Base-by-base conservation (phyloP, 2,888 invertebrate species). In the Ophraella communa region DNA sequence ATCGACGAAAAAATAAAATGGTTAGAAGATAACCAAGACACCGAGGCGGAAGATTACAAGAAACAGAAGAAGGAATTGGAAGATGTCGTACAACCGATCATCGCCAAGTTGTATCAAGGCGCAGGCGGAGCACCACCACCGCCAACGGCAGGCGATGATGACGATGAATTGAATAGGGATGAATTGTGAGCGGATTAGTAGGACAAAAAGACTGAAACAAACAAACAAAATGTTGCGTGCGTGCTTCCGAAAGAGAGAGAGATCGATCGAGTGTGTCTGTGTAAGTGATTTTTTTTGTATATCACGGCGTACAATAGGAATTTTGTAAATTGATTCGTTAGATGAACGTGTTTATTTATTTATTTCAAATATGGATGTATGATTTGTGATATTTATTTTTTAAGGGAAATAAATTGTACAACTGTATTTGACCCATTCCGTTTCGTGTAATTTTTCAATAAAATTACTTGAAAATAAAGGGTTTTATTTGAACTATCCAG, bases 1-100 rank as follows among this genome's bases (percentile, higher is more conserved):
- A 93, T 98, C 71, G 96, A 98, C 65, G 96, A 95, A 74, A 92
- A 95, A 72, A 98, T 99, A 82, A 96, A 97, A 79, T 99, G 98
- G 98, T 85, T 99, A 70, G 98, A 99, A 83, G 91, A 93, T 73
- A 97, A 99, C 84, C 92, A 92, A 77, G 96, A 96, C 76, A 93
- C 94, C 0, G 96, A 96, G 66, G 87, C 92, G 0, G 95, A 96
- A 75, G 68, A 68, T 4, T 94, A 93, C 85, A 95, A 95, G 83
- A 92, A 92, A 78, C 95, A 97, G 81, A 98, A 94, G 90, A 97
- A 98, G 82, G 91, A 95, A 72, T 85, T 99, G 55, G 96, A 98
- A 81, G 94, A 94, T 74, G 89, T 97, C 35, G 96, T 97, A 0
- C 96, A 98, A 81, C 99, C 99, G 7, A 98, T 99, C 80, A 94